Evolutionary conservation across 2,113 vertebrate genomes (phyloP).

Genomic region (Arothron firmamentum): DNA sequence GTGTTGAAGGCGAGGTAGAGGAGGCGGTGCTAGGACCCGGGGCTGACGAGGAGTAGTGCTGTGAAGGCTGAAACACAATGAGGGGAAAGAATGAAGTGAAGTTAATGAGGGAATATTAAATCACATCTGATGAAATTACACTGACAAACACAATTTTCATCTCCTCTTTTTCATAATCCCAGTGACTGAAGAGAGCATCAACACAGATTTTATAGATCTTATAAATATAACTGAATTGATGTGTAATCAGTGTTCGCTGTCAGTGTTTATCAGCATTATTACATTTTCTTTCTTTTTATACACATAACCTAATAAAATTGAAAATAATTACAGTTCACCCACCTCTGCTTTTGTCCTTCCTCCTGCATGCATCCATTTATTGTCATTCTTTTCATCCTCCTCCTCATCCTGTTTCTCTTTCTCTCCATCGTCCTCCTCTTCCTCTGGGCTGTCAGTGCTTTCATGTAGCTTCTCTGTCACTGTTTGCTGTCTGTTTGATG

Average conservation of each 20-base stretch:
- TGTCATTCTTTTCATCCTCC: constrained; percentile 62
- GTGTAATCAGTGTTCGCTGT: too few species aligned
- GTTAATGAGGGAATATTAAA: neutral
- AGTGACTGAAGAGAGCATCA: too few species aligned
- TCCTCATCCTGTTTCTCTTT: constrained; percentile 62
- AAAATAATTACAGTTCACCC: constrained; percentile 13
- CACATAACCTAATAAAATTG: constrained; percentile 4
- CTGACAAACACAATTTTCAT: neutral
- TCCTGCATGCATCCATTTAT: constrained; percentile 38
- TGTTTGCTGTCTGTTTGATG: constrained; percentile 9
- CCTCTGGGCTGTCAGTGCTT: constrained; percentile 24
- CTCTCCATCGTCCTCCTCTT: constrained; percentile 50
- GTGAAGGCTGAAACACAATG: constrained; percentile 31
- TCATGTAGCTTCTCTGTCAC: constrained; percentile 10
- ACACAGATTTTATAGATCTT: too few species aligned
- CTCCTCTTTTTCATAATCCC: too few species aligned
- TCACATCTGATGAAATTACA: neutral
- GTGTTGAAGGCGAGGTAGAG: constrained; percentile 40
- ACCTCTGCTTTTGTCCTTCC: constrained; percentile 45
- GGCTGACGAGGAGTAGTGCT: constrained; percentile 65
- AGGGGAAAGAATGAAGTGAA: constrained; percentile 2
- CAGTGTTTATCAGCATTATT: neutral
- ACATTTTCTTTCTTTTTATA: constrained; percentile 5
- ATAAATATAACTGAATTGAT: too few species aligned
- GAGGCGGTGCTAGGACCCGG: constrained; percentile 58